phyloP scores from a whole-genome alignment of 2,797 vertebrate species.

The Sphenodon punctatus region DNA sequence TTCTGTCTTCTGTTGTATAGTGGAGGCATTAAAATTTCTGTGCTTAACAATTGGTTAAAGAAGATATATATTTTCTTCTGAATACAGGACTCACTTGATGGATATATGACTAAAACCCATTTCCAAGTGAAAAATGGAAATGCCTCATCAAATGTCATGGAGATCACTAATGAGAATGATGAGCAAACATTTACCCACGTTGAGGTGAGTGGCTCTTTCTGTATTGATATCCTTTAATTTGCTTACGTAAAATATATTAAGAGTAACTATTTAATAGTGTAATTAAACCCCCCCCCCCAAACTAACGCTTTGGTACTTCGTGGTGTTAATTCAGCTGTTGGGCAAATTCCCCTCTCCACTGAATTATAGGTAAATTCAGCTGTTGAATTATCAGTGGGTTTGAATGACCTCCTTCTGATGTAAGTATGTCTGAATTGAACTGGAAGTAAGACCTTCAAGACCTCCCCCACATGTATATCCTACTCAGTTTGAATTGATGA shows the following conservation, averaged over 20 bases:
- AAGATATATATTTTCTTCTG: conserved; percentile 40
- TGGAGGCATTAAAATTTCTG: conserved; percentile 15
- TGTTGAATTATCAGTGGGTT: neutral
- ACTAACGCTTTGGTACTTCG: neutral
- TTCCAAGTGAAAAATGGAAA: conserved; percentile 70
- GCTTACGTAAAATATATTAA: neutral
- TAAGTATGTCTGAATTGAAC: neutral
- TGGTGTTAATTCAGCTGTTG: too few species aligned
- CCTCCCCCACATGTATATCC: neutral
- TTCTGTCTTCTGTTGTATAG: conserved; percentile 36
- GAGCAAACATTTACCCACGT: conserved; percentile 17
- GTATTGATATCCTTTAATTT: neutral
- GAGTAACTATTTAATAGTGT: neutral
- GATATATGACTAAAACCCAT: conserved; percentile 81
- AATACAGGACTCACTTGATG: conserved; percentile 76
- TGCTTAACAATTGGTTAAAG: conserved; percentile 31
- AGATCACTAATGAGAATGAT: conserved; percentile 18
- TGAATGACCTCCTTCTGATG: neutral
- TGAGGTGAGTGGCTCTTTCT: conserved; percentile 70
- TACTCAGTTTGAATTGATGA: neutral
- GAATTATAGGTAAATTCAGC: neutral
- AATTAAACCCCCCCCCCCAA: neutral
- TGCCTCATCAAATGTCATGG: conserved; percentile 40
- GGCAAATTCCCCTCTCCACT: too few species aligned
- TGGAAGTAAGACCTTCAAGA: neutral